phyloP scores from a whole-genome alignment of 1,140 invertebrate genomes.

The Neocloeon triangulifer region DNA sequence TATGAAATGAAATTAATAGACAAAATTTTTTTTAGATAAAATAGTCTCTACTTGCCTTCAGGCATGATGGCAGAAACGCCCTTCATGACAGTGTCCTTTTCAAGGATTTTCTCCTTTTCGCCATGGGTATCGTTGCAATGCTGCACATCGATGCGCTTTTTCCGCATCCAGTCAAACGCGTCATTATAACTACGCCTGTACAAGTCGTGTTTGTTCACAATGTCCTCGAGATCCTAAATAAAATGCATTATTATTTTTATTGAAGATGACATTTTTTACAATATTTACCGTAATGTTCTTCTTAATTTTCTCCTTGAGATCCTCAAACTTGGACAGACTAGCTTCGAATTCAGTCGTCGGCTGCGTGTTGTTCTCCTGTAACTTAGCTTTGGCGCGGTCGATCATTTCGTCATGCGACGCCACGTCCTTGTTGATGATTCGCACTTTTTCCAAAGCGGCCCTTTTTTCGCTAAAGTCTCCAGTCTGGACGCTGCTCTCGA shows the following conservation, averaged over 20 bases:
- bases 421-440: constrained; percentile 51
- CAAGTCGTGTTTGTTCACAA: constrained; percentile 69
- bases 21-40: no score
- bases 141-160: constrained; percentile 59
- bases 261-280: constrained; percentile 9
- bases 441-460: constrained; percentile 62
- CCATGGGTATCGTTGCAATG: constrained; percentile 64
- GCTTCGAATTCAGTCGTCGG: constrained; percentile 40
- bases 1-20: no score
- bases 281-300: constrained; percentile 11
- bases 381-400: constrained; percentile 39
- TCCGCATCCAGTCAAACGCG: constrained; percentile 71
- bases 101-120: constrained; percentile 47
- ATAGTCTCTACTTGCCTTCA: constrained; percentile 12
- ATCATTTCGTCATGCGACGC: constrained; percentile 47
- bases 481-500: constrained; percentile 32
- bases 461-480: constrained; percentile 82
- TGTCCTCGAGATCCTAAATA: constrained; percentile 41
- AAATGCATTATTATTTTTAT: constrained; percentile 8
- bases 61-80: constrained; percentile 39
- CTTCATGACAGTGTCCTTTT: constrained; percentile 46
- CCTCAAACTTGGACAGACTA: constrained; percentile 43
- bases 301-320: constrained; percentile 25
- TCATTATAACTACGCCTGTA: constrained; percentile 62
- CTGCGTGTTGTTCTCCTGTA: constrained; percentile 37